Conservation (phyloP, 2,113 vertebrate genomes). For the Myotis brandtii region DNA sequence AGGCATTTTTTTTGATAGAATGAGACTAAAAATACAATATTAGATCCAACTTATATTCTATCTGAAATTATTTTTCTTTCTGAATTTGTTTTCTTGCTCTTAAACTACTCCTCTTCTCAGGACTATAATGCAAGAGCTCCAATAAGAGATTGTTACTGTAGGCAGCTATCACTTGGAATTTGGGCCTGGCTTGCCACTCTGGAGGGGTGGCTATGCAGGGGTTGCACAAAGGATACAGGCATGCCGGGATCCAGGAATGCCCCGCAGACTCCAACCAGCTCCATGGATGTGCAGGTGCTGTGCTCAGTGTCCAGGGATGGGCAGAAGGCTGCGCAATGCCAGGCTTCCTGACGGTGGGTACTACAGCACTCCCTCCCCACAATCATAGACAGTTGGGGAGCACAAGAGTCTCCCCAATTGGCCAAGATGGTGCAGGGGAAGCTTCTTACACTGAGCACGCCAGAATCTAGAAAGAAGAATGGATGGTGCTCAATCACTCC, state of each 20-base stretch:
- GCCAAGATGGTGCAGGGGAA: background rate
- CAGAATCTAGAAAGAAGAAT: background rate
- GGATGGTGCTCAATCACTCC: background rate
- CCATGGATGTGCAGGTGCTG: background rate
- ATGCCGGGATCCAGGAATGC: background rate
- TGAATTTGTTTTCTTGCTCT: constrained; percentile 28
- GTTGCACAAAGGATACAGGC: background rate
- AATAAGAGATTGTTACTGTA: background rate
- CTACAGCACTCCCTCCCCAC: background rate
- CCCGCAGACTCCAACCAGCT: background rate
- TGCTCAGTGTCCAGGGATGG: background rate
- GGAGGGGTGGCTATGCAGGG: background rate
- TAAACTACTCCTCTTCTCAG: background rate
- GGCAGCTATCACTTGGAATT: background rate
- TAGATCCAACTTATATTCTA: background rate
- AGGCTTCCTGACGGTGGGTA: background rate
- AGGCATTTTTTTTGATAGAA: background rate
- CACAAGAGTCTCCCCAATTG: background rate
- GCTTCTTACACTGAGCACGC: background rate
- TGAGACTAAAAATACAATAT: background rate
- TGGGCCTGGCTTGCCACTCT: background rate
- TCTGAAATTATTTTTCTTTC: background rate
- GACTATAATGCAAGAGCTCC: background rate
- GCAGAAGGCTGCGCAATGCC: background rate
- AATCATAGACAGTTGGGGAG: background rate